phyloP scores from a whole-genome alignment of 2,113 vertebrate genomes.

The Ptilonorhynchus violaceus region DNA sequence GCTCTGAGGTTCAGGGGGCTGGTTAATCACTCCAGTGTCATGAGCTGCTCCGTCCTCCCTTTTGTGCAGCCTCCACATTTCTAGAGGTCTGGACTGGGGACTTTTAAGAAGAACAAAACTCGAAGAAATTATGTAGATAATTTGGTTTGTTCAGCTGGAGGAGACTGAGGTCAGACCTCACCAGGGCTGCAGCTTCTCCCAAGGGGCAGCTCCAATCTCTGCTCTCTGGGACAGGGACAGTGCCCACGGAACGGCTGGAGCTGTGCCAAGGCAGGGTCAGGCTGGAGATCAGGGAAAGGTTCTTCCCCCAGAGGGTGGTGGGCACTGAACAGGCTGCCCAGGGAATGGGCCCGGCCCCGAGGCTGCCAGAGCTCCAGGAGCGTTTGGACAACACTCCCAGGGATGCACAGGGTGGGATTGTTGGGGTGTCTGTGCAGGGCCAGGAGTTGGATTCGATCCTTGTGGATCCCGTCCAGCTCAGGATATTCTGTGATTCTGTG shows the following conservation, averaged over 20 bases:
- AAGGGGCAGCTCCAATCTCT: rapidly evolving
- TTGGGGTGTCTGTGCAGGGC: not conserved
- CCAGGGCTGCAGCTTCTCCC: not conserved
- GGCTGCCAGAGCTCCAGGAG: not conserved
- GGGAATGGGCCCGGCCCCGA: not conserved
- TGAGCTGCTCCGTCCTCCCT: not conserved
- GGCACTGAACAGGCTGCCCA: not conserved
- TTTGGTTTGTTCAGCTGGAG: not conserved
- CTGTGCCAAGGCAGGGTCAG: rapidly evolving
- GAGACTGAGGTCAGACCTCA: not conserved
- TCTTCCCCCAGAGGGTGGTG: not conserved
- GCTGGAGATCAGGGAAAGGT: rapidly evolving
- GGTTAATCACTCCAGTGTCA: rapidly evolving
- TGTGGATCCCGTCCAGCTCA: not conserved
- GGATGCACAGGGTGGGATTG: not conserved
- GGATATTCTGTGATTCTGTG: not conserved
- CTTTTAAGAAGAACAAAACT: not conserved
- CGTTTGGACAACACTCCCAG: rapidly evolving
- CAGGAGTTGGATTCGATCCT: rapidly evolving
- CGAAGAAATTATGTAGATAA: not conserved
- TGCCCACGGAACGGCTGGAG: not conserved
- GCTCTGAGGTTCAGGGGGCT: not conserved
- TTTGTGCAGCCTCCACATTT: rapidly evolving
- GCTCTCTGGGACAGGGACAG: not conserved
- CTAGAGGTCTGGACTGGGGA: not conserved